These are phyloP conservation scores for Melitaea cinxia DNA, from an alignment of 1,140 invertebrate species.

Conservation along the genomic window DNA sequence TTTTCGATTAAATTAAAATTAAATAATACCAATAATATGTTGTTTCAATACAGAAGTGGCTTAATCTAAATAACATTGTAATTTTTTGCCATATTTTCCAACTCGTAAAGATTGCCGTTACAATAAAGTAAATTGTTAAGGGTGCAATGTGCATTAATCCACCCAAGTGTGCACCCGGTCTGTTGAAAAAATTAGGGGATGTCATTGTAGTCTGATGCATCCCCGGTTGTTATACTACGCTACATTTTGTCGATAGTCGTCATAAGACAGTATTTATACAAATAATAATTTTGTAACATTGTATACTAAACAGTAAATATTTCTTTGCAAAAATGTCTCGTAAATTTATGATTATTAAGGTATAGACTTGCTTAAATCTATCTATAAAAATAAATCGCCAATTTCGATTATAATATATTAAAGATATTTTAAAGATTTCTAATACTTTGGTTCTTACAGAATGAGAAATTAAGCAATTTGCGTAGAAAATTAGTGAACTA, in stretches of 20 bases:
- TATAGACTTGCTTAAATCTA: no score
- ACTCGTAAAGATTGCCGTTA: not conserved
- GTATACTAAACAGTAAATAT: not conserved
- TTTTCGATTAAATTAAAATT: no score
- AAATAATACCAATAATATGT: no score
- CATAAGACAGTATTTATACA: not conserved
- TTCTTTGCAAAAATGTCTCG: no score
- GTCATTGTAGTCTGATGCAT: conserved; percentile 24
- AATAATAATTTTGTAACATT: no score
- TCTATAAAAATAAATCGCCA: no score
- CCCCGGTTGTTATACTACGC: not conserved
- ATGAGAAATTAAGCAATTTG: no score
- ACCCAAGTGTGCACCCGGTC: conserved; percentile 24
- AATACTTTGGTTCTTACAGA: no score
- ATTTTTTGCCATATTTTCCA: not conserved
- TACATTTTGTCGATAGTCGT: not conserved
- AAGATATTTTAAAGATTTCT: no score
- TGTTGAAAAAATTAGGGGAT: conserved; percentile 33
- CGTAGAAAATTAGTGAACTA: no score
- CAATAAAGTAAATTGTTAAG: conserved; percentile 17
- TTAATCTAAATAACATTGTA: not conserved
- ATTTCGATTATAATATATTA: no score
- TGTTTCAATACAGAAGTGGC: not conserved
- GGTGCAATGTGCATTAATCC: conserved; percentile 23
- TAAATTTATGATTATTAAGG: no score